Evolutionary conservation across 2,113 vertebrate species (phyloP), one percentile per base, ranked within the genome.

Genomic region (Oncorhynchus gorbuscha): DNA sequence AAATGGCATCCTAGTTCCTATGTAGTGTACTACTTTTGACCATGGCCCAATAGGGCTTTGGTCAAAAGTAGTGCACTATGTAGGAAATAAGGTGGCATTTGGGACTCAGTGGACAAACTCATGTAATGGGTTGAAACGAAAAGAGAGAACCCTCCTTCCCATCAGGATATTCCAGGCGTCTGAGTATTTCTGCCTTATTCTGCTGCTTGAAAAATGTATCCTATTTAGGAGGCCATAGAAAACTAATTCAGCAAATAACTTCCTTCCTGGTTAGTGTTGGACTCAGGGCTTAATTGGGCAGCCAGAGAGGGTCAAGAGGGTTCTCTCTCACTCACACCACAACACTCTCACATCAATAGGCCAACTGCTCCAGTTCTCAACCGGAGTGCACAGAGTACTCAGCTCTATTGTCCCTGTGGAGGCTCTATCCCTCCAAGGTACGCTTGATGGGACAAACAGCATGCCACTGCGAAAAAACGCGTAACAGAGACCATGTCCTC

Each of bases 211-310:
- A 22, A 45, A 22, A 48, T n/a, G 26, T 49, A 91, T 92, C 93
- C 93, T 93, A 6, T 93, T 76, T 48, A 68, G 75, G 78, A 91
- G 90, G 85, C 90, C 82, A 89, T 91, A 95, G 95, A 95, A 97
- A 96, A 89, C 94, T 90, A 93, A 94, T 89, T 82, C 90, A 92
- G 92, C 93, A 93, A 87, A 96, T 90, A 89, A 95, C 93, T 94
- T 89, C 95, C 95, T 95, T 94, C 94, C 95, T 94, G 94, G 93
- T 89, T 92, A 92, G 77, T 82, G 89, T 88, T 85, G 89, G 6
- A 77, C 16, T 4, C 77, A 39, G 69, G 32, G 65, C 32, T 51
- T 39, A 14, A 65, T 24, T 71, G 66, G 75, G 51, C 75, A 76
- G 84, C 79, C 80, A 74, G 32, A 0, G 61, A n/a, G n/a, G 66